Evolutionary conservation across 2,888 invertebrate genomes (phyloP).

Genomic region (Hyppa rectilinea): DNA sequence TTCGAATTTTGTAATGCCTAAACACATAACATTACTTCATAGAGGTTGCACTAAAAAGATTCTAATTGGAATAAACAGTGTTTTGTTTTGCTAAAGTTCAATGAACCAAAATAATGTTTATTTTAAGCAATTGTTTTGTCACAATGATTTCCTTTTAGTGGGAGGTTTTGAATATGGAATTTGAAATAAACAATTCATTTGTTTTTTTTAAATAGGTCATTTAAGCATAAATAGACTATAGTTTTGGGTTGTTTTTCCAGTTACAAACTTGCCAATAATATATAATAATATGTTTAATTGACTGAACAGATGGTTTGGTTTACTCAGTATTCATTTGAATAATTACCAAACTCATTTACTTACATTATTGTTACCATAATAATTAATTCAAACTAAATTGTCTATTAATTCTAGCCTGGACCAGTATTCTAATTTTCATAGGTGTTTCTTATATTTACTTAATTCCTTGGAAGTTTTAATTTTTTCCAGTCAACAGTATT

Average conservation of each 20-base stretch:
- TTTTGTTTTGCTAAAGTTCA: slow-evolving; percentile 38
- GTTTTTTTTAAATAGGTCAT: slow-evolving; percentile 1
- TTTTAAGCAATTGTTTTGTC: neutral
- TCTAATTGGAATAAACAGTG: neutral
- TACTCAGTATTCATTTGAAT: neutral
- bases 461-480: neutral
- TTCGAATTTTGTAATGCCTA: slow-evolving; percentile 3
- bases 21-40: too few relatives aligned
- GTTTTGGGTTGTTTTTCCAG: neutral
- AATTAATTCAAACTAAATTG: neutral
- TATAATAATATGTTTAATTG: neutral
- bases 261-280: too few relatives aligned
- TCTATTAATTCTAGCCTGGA: neutral
- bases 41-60: neutral
- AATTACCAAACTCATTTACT: neutral
- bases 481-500: neutral
- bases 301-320: neutral
- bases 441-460: too few relatives aligned
- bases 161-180: slow-evolving; percentile 11
- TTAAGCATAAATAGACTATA: accelerated
- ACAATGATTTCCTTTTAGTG: neutral
- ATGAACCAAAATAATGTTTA: slow-evolving; percentile 33
- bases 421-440: slow-evolving; percentile 6
- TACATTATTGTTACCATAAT: neutral
- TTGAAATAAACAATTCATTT: neutral